Base-by-base conservation (phyloP, 1,140 invertebrate species). In the Neotoxoptera formosana region DNA sequence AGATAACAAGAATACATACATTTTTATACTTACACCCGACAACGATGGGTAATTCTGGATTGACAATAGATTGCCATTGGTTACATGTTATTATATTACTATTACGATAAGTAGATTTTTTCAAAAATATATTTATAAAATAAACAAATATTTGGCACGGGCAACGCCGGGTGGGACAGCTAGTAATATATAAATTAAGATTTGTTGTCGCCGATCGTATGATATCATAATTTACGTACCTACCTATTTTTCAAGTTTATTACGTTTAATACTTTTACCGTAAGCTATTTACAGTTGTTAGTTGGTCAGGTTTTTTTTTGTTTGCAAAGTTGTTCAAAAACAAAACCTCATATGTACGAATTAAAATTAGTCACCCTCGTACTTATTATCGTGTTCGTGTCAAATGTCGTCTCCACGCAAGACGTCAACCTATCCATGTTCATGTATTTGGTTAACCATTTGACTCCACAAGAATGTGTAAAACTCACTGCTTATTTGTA, bases 371-470 rank as follows among this genome's bases (percentile, higher is more conserved):
- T 87, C 30, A 7, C 48, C 3, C 25, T 60, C 36, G 53, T 45
- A 21, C 7, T 90, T 0, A 7, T 56, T 14, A 14, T 30, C 30
- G 2, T 25, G 89, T 34, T 90, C 17, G 41, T 90, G 53, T 47
- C 89, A 17, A 34, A 81, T 23, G 17, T 34, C 41, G 11, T 30
- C 67, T 11, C 25, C 23, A 34, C 51, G 25, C 36, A 36, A 21
- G 81, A 86, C 48, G 48, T 93, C 20, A 93, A n/a, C 11, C 30
- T 84, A 34, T 83, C 91, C 48, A 86, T 84, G 91, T 93, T 41
- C 34, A 86, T 84, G 48, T 93, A 93, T 36, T 84, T 93, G 36
- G 91, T 51, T 25, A 93, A 93, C 25, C 91, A 93, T 93, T 84
- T 93, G 48, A 93, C 91, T 56, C 81, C 47, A 3, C 45, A 41